phyloP scores from a whole-genome alignment of 2,113 vertebrate species.

The Tragelaphus buxtoni region DNA sequence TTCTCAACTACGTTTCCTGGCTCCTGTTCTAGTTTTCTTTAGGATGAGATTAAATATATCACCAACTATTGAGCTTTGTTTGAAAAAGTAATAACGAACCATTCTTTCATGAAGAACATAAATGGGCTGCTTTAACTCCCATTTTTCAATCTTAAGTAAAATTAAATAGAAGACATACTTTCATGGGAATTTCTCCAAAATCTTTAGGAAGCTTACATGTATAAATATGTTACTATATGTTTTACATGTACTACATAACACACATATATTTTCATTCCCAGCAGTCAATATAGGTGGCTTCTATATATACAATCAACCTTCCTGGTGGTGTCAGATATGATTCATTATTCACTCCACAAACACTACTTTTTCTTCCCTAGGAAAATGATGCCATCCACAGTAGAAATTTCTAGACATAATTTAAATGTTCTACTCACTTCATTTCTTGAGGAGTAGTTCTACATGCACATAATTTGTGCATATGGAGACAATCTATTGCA shows the following conservation, averaged over 20 bases:
- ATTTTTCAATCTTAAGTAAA: slow-evolving; percentile 26
- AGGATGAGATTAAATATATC: slow-evolving; percentile 34
- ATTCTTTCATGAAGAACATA: not conserved
- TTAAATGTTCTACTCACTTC: slow-evolving; percentile 1
- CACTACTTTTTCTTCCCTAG: not conserved
- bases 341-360: not conserved
- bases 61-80: not conserved
- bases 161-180: slow-evolving; percentile 4
- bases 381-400: not conserved
- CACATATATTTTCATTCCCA: not conserved
- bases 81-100: slow-evolving; percentile 2
- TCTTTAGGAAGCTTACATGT: not conserved
- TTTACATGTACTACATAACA: not conserved
- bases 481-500: slow-evolving; percentile 22
- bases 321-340: not conserved
- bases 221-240: not conserved
- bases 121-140: not conserved
- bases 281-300: not conserved
- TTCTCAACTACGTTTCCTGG: not conserved
- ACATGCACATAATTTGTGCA: slow-evolving; percentile 30
- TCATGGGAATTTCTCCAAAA: not conserved
- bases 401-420: slow-evolving; percentile 11
- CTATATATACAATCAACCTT: not conserved
- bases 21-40: slow-evolving; percentile 11
- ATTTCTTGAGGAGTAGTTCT: slow-evolving; percentile 36